These are phyloP conservation scores for Tridacna gigas DNA, from an alignment of 2,888 invertebrate genomes.

Conservation along the genomic window DNA sequence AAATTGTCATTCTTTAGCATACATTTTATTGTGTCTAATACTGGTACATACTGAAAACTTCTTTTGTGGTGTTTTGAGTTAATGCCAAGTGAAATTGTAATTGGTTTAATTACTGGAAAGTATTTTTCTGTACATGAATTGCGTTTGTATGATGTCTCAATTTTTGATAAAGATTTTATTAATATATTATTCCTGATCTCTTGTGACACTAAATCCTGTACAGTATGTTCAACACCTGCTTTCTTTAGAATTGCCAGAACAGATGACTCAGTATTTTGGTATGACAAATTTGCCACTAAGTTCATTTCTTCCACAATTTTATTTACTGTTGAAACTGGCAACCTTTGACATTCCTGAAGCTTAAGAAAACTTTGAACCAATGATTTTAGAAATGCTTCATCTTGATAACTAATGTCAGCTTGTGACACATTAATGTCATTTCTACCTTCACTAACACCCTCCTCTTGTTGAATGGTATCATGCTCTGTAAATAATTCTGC, in stretches of 20 bases:
- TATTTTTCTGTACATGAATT: neutral
- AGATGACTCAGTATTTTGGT: constrained; percentile 3
- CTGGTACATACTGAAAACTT: neutral
- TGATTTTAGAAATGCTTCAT: constrained; percentile 4
- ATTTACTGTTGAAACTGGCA: constrained; percentile 10
- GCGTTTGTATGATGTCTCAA: constrained; percentile 11
- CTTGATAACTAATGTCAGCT: neutral
- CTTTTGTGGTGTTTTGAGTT: constrained; percentile 8
- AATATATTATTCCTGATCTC: neutral
- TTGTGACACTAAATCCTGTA: constrained; percentile 6
- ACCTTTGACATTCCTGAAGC: neutral
- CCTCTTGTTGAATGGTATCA: neutral
- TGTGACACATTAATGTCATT: neutral
- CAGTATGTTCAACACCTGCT: neutral
- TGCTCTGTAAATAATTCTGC: constrained; percentile 1
- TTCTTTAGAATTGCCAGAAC: constrained; percentile 1
- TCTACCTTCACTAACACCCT: neutral
- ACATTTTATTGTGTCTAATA: constrained; percentile 5
- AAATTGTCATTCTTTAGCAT: constrained; percentile 4
- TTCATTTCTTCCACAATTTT: constrained; percentile 1
- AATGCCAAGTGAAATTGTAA: constrained; percentile 1
- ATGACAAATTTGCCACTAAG: neutral
- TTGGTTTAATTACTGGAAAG: constrained; percentile 5
- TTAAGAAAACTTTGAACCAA: constrained; percentile 18
- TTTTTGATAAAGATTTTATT: neutral